Evolutionary conservation across 1,140 invertebrate species (phyloP).

Genomic region (Drosophila insularis): DNA sequence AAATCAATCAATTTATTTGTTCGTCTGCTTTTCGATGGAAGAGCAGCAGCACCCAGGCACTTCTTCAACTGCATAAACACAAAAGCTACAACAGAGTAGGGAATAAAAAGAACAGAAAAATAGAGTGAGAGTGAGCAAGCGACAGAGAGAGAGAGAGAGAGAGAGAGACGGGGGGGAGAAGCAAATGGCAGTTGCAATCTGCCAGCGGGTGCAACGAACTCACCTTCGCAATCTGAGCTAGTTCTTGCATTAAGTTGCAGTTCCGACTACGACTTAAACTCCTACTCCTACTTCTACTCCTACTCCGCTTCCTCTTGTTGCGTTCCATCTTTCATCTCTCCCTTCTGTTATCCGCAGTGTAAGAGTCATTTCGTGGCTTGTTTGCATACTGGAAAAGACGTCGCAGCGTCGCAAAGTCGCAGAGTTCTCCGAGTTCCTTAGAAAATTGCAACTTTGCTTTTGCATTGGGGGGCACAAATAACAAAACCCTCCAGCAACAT

Average conservation of each 20-base stretch:
- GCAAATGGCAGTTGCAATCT: constrained; percentile 42
- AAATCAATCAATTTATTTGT: constrained; percentile 78
- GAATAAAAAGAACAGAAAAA: constrained; percentile 14
- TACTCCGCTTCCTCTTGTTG: background rate
- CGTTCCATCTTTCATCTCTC: constrained; percentile 29
- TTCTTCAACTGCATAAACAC: constrained; percentile 14
- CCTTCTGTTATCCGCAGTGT: constrained; percentile 15
- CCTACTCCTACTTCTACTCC: background rate
- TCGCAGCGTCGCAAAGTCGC: constrained; percentile 16
- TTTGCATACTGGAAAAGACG: constrained; percentile 51
- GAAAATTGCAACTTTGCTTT: constrained; percentile 52
- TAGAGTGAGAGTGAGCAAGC: constrained; percentile 6
- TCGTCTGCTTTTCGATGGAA: constrained; percentile 33
- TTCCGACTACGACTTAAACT: background rate
- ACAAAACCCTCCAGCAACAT: constrained; percentile 10
- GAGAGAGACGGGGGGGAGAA: background rate
- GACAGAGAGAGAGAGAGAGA: constrained; percentile 9
- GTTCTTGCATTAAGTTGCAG: constrained; percentile 44
- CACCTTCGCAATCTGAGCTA: constrained; percentile 53
- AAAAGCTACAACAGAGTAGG: constrained; percentile 1
- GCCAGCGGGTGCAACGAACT: constrained; percentile 62
- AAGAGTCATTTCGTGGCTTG: constrained; percentile 40
- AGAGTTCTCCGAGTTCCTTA: constrained; percentile 29
- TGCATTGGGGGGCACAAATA: constrained; percentile 38
- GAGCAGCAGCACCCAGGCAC: constrained; percentile 18